Base-by-base conservation (phyloP, 2,888 invertebrate genomes). In the Chymomyza procnemis region DNA sequence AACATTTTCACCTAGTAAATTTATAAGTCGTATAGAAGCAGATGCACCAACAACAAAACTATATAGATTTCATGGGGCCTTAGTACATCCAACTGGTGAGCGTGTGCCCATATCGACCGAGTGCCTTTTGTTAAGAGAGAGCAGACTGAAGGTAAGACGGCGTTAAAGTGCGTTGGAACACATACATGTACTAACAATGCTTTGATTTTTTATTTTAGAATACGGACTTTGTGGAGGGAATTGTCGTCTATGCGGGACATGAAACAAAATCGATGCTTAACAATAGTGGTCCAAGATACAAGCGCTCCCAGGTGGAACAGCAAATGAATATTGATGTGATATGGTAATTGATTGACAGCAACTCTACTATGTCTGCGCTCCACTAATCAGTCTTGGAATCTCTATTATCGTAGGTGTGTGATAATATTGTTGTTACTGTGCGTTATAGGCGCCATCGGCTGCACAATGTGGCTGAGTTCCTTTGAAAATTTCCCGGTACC, bases 191-290 rank as follows among this genome's bases (percentile, higher is more conserved):
- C 16, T n/a, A 30, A 9, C 41, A 34, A n/a, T 18, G 19, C n/a
- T 14, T 21, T 26, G 4, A n/a, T 18, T 19, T 34, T 19, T 60
- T 22, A 16, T 69, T 75, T 8, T 66, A 98, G 92, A 99, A 99
- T 91, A 99, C 99, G 9, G 98, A 98, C 91, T 99, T 94, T 90
- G 94, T 99, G 50, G 99, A 99, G 90, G 99, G 99, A 66, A 95
- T 99, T 88, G 97, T 99, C 59, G 96, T 99, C 63, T 99, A 99
- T 92, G 97, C 97, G 76, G 97, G 99, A 67, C 97, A 97, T 91
- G 99, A 99, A 92, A 98, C 98, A 16, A 99, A 99, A 92, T 97
- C 98, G 18, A 97, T 99, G 97, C 93, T 99, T 73, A 99, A 99
- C 91, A 99, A 98, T 91, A 97, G 97, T 76, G 97, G 98, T 54